Conservation (phyloP, 1,140 invertebrate species). For the Hylaeus volcanicus region DNA sequence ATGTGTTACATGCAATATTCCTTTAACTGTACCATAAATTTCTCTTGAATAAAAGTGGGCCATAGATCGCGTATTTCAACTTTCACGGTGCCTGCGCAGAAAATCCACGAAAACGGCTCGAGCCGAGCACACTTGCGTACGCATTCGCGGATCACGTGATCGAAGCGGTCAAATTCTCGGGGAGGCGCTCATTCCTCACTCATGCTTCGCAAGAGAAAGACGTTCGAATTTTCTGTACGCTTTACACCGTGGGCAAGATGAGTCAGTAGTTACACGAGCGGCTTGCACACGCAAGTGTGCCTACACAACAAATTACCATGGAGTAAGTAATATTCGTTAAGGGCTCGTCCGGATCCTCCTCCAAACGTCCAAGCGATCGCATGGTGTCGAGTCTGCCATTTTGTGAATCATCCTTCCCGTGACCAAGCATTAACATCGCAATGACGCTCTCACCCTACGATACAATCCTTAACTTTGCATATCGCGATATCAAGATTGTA, state of each 20-base stretch:
- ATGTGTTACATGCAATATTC: neutral
- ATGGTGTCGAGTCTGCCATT: conserved; percentile 56
- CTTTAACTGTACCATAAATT: neutral
- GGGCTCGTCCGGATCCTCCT: too few species aligned
- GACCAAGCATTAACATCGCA: neutral
- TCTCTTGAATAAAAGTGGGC: neutral
- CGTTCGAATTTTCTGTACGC: conserved; percentile 31
- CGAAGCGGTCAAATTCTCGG: conserved; percentile 24
- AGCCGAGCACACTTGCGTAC: conserved; percentile 38
- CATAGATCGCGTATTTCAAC: neutral
- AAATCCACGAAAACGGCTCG: conserved; percentile 16
- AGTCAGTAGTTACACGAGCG: conserved; percentile 70
- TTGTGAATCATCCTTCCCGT: conserved; percentile 58
- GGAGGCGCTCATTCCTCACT: conserved; percentile 48
- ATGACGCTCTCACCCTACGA: neutral
- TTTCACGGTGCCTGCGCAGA: conserved; percentile 28
- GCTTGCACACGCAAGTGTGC: conserved; percentile 79
- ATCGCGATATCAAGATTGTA: neutral
- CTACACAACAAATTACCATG: conserved; percentile 73
- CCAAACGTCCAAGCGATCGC: neutral
- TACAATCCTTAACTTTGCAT: neutral
- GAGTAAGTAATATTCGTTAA: conserved; percentile 69
- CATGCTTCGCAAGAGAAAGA: conserved; percentile 48
- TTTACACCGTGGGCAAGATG: conserved; percentile 69
- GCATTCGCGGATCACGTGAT: conserved; percentile 54